phyloP scores from a whole-genome alignment of 37 sponge, comb jelly and placozoan genomes.

The Crambe crambe region DNA sequence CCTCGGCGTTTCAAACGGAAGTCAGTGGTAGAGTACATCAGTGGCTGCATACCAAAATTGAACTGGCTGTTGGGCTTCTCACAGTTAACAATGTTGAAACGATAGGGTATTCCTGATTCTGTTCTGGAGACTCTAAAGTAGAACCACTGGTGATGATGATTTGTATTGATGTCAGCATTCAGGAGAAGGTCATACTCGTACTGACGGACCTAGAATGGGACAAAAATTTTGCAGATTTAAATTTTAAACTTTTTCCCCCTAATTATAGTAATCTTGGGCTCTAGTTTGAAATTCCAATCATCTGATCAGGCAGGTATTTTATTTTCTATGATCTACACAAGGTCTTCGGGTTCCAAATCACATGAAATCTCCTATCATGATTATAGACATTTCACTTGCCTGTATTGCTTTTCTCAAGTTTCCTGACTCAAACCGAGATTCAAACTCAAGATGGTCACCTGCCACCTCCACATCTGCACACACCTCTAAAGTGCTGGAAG shows the following conservation, averaged over 20 bases:
- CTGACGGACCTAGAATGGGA: constrained; percentile 62
- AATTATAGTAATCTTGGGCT: too few relatives aligned
- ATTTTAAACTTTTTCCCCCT: neutral
- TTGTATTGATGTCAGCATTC: constrained; percentile 79
- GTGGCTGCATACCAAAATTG: constrained; percentile 82
- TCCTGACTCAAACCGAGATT: constrained; percentile 78
- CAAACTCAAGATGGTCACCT: constrained; percentile 49
- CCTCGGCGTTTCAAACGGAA: constrained; percentile 27
- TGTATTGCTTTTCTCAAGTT: constrained; percentile 82
- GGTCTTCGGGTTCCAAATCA: too few relatives aligned
- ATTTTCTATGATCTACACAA: too few relatives aligned
- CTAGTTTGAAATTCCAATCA: too few relatives aligned
- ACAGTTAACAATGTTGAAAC: constrained; percentile 92
- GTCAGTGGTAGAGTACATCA: constrained; percentile 73
- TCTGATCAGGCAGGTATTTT: too few relatives aligned
- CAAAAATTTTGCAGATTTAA: neutral
- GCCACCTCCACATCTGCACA: too few relatives aligned
- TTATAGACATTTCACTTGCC: constrained; percentile 25
- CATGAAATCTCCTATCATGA: neutral
- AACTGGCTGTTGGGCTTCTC: constrained; percentile 81
- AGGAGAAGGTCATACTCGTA: constrained; percentile 85
- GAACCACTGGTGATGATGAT: constrained; percentile 92
- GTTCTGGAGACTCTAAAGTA: constrained; percentile 72
- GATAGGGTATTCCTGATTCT: constrained; percentile 58
- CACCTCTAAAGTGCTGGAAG: too few relatives aligned